Percentiles rank a stretch among this genome's conserved stretches.
phyloP scores from a whole-genome alignment of 2,113 vertebrate genomes.

The Chroicocephalus ridibundus region DNA sequence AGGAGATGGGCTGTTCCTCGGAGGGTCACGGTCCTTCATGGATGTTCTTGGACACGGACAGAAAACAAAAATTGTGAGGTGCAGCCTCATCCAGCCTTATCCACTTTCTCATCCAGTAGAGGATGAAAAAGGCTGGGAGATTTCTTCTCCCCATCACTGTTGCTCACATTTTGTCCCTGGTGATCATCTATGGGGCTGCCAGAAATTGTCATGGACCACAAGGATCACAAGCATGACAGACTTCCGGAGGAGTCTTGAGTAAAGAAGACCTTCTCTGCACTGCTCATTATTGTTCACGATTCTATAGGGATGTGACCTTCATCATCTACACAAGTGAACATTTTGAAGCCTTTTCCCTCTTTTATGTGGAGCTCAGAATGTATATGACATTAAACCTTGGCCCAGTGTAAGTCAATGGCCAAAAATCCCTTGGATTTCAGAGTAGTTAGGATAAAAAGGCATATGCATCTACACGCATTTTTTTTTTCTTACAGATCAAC shows the following conservation, averaged over 20 bases:
- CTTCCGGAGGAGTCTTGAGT: background rate
- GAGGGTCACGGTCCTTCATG: background rate
- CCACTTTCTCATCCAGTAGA: background rate
- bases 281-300: background rate
- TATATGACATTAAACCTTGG: background rate
- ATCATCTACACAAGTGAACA: background rate
- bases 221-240: background rate
- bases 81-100: background rate
- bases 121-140: background rate
- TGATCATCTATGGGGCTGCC: background rate
- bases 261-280: background rate
- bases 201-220: background rate
- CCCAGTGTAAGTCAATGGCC: background rate
- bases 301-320: background rate
- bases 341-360: background rate
- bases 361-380: background rate
- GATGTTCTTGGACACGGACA: background rate
- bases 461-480: accelerated
- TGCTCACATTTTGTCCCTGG: background rate
- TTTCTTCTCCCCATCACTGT: background rate
- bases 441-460: background rate
- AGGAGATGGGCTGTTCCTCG: background rate
- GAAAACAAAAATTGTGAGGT: background rate
- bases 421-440: background rate
- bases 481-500: background rate